Evolutionary conservation across 1,140 invertebrate genomes (phyloP).

Genomic region (Camponotus vicinus): DNA sequence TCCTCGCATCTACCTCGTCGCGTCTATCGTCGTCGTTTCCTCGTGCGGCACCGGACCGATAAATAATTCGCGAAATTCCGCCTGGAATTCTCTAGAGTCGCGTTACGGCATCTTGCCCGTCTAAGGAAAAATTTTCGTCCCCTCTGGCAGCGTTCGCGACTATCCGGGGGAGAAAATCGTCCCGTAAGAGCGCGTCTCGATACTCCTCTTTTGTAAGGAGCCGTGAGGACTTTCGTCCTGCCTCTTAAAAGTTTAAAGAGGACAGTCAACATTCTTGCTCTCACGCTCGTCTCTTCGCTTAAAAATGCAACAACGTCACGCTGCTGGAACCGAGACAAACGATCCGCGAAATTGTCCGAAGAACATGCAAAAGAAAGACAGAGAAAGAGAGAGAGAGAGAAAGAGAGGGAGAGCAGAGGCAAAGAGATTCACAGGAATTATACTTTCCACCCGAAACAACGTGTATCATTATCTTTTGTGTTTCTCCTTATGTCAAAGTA

Average conservation of each 20-base stretch:
- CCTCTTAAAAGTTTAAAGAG: slow-evolving; percentile 54
- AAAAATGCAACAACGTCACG: slow-evolving; percentile 53
- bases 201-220: slow-evolving; percentile 14
- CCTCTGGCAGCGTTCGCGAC: slow-evolving; percentile 28
- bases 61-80: slow-evolving; percentile 59
- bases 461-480: neutral
- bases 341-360: slow-evolving; percentile 60
- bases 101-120: slow-evolving; percentile 45
- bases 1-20: slow-evolving; percentile 16
- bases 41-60: slow-evolving; percentile 14
- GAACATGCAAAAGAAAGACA: slow-evolving; percentile 25
- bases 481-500: slow-evolving; percentile 5
- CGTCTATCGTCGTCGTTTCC: slow-evolving; percentile 26
- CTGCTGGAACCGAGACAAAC: slow-evolving; percentile 57
- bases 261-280: slow-evolving; percentile 60
- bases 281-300: slow-evolving; percentile 45
- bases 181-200: neutral
- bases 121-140: slow-evolving; percentile 60
- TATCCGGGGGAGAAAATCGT: slow-evolving; percentile 41
- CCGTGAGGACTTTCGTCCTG: slow-evolving; percentile 28
- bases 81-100: slow-evolving; percentile 28
- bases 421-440: neutral
- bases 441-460: neutral
- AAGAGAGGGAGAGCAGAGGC: neutral
- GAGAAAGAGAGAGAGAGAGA: neutral